These are phyloP conservation scores for Muscidifurax raptorellus DNA, from an alignment of 1,140 invertebrate species.

Conservation along the genomic window DNA sequence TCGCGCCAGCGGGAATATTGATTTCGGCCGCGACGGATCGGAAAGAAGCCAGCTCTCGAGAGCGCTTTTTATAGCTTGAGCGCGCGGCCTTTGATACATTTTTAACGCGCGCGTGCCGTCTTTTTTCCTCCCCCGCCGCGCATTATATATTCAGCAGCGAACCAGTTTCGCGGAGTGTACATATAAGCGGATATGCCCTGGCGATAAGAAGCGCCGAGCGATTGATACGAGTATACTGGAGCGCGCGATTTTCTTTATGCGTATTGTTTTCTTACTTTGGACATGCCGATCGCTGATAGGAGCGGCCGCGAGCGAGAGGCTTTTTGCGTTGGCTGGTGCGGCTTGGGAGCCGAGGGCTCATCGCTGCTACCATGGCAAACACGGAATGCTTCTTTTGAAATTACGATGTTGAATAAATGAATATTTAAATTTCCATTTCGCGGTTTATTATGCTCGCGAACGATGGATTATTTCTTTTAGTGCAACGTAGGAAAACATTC, in stretches of 20 bases:
- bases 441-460: no score
- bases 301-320: not conserved
- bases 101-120: not conserved
- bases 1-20: slow-evolving; percentile 33
- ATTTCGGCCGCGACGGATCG: slow-evolving; percentile 29
- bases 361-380: no score
- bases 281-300: slow-evolving; percentile 8
- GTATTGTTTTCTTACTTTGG: slow-evolving; percentile 43
- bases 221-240: slow-evolving; percentile 25
- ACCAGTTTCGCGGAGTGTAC: slow-evolving; percentile 7
- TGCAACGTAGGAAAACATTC: no score
- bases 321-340: not conserved
- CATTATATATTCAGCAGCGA: slow-evolving; percentile 30
- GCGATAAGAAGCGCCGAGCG: slow-evolving; percentile 24
- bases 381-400: not conserved
- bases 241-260: slow-evolving; percentile 39
- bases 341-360: not conserved
- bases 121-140: slow-evolving; percentile 29
- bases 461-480: no score
- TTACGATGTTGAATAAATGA: not conserved
- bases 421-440: no score
- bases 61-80: slow-evolving; percentile 19
- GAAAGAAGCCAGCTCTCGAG: slow-evolving; percentile 1
- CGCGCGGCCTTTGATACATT: slow-evolving; percentile 44
- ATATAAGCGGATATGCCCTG: not conserved